Evolutionary conservation across 1,140 invertebrate genomes (phyloP), one percentile per base, ranked within the genome.

Genomic region (Lepidurus couesii): DNA sequence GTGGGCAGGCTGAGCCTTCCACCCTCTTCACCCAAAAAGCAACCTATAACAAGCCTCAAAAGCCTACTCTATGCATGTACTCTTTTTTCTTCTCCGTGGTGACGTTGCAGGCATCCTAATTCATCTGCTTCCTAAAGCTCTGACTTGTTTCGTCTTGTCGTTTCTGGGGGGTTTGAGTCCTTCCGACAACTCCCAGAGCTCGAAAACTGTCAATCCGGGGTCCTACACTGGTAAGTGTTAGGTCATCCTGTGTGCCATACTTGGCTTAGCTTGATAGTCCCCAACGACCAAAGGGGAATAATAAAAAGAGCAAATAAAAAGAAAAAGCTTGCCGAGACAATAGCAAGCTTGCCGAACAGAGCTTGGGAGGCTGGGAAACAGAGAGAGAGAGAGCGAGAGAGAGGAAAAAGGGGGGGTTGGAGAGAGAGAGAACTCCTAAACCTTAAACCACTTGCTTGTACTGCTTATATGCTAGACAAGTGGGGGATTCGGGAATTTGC

Each of bases 291-390:
- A 65, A 65, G 53, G 53, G 21, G 53, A 65, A 16, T 21, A 13
- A 65, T 16, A 65, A 65, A 16, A 65, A 65, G n/a, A 65, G 53
- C 53, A 65, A 65, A 65, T 65, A 65, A 65, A 65, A 65, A 65
- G 34, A 34, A 34, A 34, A 34, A 34, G 34, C 34, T 34, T 2
- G 34, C 34, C 34, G 34, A 34, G 34, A 34, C 34, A 34, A 34
- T 34, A 34, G 16, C 13, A 65, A 65, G 53, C 53, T 65, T 65
- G 53, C 53, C 21, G 8, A 21, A 0, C 53, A 65, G 13, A 65
- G 16, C 21, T 65, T 21, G 53, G 53, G 13, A n/a, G 45, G 45
- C 45, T 47, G 16, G 45, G 16, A 9, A 13, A 16, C 53, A 9
- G 47, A 65, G 21, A 65, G 21, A 65, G 6, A 6, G 47, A 65